phyloP scores from a whole-genome alignment of 2,113 vertebrate genomes.

The Petaurus breviceps region DNA sequence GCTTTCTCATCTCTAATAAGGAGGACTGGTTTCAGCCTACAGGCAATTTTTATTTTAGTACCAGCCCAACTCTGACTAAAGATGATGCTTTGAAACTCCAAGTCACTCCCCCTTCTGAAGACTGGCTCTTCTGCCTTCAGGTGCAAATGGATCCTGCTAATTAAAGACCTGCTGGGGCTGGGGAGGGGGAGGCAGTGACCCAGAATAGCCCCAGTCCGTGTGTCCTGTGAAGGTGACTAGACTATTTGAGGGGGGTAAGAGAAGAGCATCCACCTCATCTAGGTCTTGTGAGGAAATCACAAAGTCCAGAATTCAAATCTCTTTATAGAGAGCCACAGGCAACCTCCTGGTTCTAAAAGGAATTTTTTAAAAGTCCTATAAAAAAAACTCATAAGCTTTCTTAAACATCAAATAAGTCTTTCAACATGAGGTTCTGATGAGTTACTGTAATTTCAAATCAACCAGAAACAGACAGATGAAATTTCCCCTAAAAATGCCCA shows the following conservation, averaged over 20 bases:
- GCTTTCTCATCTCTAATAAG: background rate
- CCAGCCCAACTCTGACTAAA: background rate
- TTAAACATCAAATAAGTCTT: slow-evolving; percentile 70
- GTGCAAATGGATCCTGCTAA: background rate
- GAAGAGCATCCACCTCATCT: slow-evolving; percentile 40
- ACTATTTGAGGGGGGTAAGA: background rate
- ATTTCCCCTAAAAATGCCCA: slow-evolving; percentile 68
- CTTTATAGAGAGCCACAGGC: slow-evolving; percentile 33
- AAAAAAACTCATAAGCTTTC: slow-evolving; percentile 62
- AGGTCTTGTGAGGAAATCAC: slow-evolving; percentile 45
- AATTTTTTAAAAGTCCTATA: slow-evolving; percentile 41
- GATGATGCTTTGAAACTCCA: background rate
- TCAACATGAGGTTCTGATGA: slow-evolving; percentile 64
- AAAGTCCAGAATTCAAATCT: slow-evolving; percentile 8
- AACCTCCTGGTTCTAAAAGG: slow-evolving; percentile 49
- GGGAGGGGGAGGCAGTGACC: background rate
- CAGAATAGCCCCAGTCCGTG: background rate
- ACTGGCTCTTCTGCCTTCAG: background rate
- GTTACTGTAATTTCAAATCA: slow-evolving; percentile 68
- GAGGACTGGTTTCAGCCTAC: background rate
- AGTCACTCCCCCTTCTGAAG: background rate
- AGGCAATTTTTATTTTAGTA: background rate
- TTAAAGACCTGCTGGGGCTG: background rate
- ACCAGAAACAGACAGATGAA: slow-evolving; percentile 63
- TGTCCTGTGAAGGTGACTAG: background rate